A percentile compares a stretch with the other conserved stretches of the same genome.
Evolutionary conservation across 2,113 vertebrate genomes (phyloP).

Genomic region (Ovibos moschatus): DNA sequence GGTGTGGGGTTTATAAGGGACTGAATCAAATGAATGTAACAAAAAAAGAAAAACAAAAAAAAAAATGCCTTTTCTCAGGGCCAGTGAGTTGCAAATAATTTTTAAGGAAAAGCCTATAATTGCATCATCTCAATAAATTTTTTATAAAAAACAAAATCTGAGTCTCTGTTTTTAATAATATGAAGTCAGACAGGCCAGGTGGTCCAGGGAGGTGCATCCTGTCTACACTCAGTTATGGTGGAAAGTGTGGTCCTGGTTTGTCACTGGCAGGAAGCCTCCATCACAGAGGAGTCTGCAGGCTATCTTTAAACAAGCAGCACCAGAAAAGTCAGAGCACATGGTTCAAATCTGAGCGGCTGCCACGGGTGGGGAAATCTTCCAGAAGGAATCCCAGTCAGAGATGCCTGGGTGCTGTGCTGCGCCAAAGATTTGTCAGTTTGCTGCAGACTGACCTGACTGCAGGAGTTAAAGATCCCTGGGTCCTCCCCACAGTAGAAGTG

Average conservation of each 20-base stretch:
- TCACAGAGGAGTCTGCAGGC: background rate
- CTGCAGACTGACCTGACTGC: too few relatives aligned
- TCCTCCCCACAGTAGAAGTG: background rate
- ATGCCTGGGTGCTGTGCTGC: background rate
- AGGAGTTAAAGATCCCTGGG: background rate
- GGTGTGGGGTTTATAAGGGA: constrained; percentile 83
- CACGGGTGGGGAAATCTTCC: background rate
- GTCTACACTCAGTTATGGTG: background rate
- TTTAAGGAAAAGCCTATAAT: constrained; percentile 87
- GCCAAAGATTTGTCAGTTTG: background rate
- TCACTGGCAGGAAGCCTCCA: background rate
- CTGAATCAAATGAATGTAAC: constrained; percentile 87
- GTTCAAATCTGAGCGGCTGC: background rate
- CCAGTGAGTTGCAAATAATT: constrained; percentile 90
- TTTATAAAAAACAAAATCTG: constrained; percentile 73
- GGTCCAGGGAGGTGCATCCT: background rate
- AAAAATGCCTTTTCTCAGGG: constrained; percentile 86
- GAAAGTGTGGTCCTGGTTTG: background rate
- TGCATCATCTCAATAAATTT: constrained; percentile 89
- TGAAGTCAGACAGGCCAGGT: constrained; percentile 10
- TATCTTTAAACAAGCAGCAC: background rate
- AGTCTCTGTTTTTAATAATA: constrained; percentile 48
- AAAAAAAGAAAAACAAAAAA: constrained; percentile 77
- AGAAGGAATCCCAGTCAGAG: background rate
- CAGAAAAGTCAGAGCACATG: background rate